Evolutionary conservation across 2,113 vertebrate species (phyloP), one percentile per base, ranked within the genome.

Genomic region (Rana temporaria): DNA sequence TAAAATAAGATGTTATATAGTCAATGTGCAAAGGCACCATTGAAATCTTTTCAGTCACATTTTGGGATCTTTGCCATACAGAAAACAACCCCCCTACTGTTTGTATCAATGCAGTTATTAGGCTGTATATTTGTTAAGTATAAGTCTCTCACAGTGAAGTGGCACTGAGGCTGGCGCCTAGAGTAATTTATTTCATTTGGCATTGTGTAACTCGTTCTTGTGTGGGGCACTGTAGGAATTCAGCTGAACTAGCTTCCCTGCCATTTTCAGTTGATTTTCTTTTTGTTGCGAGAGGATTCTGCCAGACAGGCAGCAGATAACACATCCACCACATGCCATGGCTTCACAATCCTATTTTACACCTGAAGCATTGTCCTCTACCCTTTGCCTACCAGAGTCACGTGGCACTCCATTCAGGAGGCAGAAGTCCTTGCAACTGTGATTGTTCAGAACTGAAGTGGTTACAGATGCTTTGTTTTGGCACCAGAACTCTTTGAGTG

Each of bases 391-490:
- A n/a, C 48, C 59, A 73, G 57, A 81, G 19, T 56, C 30, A 64
- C 34, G 53, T 55, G 7, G 6, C 14, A 34, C 7, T 62, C 34
- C 17, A 72, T 17, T 20, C 11, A 18, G 16, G 55, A 60, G 24
- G 9, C n/a, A 20, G 38, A 3, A 66, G 26, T 20, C 16, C 7
- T 57, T 3, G 4, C 17, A 34, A 53, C n/a, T 53, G 9, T 59
- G 9, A 19, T 11, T 55, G 22, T 55, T 19, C 6, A 53, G 80
- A 30, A 22, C 22, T 57, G 24, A 74, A 74, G n/a, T 42, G 62
- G 80, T 74, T 74, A 67, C 70, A 82, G 60, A 66, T 75, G 60
- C 62, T 62, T 38, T 26, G 62, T 82, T 82, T 60, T 82, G 80
- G 80, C 80, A 66, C 48, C 42, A 64, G 70, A 63, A 55, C 52